Evolutionary conservation across 2,797 vertebrate species (phyloP).

Genomic region (Amphiprion clarkii): DNA sequence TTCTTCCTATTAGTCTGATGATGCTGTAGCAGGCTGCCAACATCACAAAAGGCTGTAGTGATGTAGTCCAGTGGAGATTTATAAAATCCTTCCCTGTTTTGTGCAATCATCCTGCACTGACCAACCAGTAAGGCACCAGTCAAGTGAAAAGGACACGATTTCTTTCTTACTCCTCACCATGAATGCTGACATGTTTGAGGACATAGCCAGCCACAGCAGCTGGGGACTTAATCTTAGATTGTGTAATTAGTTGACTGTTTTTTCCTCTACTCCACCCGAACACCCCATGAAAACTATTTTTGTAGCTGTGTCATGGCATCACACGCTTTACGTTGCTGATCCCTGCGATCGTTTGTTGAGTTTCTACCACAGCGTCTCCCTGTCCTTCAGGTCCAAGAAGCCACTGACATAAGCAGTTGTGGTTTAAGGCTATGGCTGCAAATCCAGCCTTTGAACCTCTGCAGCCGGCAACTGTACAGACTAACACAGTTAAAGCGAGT

Average conservation of each 20-base stretch:
- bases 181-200: conserved; percentile 4
- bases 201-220: background rate
- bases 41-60: background rate
- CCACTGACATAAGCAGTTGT: conserved; percentile 25
- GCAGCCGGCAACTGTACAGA: conserved; percentile 21
- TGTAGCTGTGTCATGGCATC: background rate
- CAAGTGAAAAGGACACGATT: conserved; percentile 10
- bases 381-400: conserved; percentile 3
- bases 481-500: conserved; percentile 25
- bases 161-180: conserved; percentile 12
- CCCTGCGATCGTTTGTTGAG: background rate
- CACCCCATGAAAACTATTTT: background rate
- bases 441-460: conserved; percentile 32
- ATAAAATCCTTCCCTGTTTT: background rate
- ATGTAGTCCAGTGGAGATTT: background rate
- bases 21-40: background rate
- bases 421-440: conserved; percentile 22
- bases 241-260: background rate
- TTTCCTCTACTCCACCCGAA: conserved; percentile 4
- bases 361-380: conserved; percentile 3
- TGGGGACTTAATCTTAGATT: background rate
- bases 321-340: background rate
- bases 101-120: background rate
- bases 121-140: conserved; percentile 11
- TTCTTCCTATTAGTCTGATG: too few species aligned